A percentile compares a stretch with the other conserved stretches of the same genome.
Evolutionary conservation across 2,888 invertebrate species (phyloP).

Genomic region (Myopa tessellatipennis): DNA sequence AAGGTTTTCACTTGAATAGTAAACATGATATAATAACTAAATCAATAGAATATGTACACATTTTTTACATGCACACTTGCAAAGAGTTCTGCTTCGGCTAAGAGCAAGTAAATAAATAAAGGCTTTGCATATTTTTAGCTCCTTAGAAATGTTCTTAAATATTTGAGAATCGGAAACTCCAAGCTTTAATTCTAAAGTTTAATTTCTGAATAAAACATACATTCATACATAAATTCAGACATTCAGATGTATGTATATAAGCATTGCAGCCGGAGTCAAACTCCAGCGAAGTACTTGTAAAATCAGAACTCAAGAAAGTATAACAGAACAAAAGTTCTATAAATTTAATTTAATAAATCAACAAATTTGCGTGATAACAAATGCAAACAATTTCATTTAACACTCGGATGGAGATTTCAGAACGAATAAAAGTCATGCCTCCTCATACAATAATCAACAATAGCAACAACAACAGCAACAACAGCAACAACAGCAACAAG

Average conservation of each 20-base stretch:
- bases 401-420: slow-evolving; percentile 36
- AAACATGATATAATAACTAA: too few species aligned
- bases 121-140: too few species aligned
- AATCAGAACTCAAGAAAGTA: neutral
- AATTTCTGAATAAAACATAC: neutral
- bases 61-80: too few species aligned
- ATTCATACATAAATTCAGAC: neutral
- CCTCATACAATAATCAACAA: slow-evolving; percentile 12
- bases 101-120: too few species aligned
- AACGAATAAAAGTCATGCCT: slow-evolving; percentile 34
- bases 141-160: too few species aligned
- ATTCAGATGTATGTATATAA: neutral
- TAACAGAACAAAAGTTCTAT: neutral
- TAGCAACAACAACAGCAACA: slow-evolving; percentile 27
- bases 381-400: slow-evolving; percentile 39
- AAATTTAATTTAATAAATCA: slow-evolving; percentile 35
- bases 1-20: neutral
- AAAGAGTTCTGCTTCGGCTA: too few species aligned
- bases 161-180: neutral
- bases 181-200: neutral
- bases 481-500: slow-evolving; percentile 34
- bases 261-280: too few species aligned
- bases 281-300: neutral
- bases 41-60: too few species aligned
- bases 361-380: slow-evolving; percentile 39